Base-by-base conservation (phyloP, 2,797 vertebrate species). In the Oryzias dopingdopingensis region DNA sequence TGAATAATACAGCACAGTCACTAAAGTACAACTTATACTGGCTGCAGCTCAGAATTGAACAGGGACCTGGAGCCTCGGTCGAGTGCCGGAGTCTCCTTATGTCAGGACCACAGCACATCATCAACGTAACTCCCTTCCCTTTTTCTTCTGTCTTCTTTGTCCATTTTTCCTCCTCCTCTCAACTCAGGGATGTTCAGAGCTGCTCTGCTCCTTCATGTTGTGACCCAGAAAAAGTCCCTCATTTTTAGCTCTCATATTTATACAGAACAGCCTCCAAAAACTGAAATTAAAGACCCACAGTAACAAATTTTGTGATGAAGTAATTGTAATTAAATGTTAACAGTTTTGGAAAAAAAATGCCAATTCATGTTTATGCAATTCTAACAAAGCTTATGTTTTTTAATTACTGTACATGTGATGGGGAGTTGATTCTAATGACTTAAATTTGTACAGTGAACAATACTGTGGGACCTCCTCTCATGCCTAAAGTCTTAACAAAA, bases 161-260 rank as follows among this genome's bases (percentile, higher is more conserved):
- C 55, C 49, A n/a, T 41, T 46, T 70, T 66, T n/a, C 14, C 45
- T 23, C 17, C 72, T 67, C 47, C 32, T 70, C 52, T 69, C 55
- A 53, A 77, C 78, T 46, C 71, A 49, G 70, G 80, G 81, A 81
- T 71, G 71, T 85, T 67, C 59, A 37, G 72, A 62, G 71, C 61
- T 61, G 55, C 61, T 74, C 68, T n/a, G 70, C 67, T 82, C 68
- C 70, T 66, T 70, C 62, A 52, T 20, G 54, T 77, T 68, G 80
- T 77, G 65, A 78, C 65, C 78, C 85, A 76, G 72, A 89, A 90
- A 88, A 84, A 84, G 83, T 77, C 78, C 42, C 62, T 64, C n/a
- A 17, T 45, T 87, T 79, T 49, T 60, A 56, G 61, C 68, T 51
- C 67, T 56, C 37, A n/a, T 75, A 49, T 62, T 74, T 48, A 65